These are phyloP conservation scores for Enteromius unitaeniatus DNA, from an alignment of 2,797 vertebrate genomes.

Conservation along the genomic window DNA sequence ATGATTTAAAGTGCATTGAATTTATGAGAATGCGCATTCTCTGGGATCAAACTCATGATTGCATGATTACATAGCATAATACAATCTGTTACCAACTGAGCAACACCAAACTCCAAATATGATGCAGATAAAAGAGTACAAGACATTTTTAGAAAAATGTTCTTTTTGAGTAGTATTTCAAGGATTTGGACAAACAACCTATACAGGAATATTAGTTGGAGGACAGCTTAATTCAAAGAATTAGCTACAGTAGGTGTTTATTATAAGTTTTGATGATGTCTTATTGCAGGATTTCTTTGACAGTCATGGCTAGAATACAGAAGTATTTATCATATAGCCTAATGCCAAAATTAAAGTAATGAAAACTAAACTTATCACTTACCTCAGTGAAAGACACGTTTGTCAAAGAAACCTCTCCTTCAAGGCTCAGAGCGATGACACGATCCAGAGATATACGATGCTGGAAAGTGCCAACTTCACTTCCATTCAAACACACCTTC, in stretches of 20 bases:
- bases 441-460: constrained; percentile 42
- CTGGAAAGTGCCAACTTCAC: not conserved
- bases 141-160: too few species aligned
- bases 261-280: not conserved
- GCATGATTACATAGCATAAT: too few species aligned
- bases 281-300: not conserved
- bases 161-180: too few species aligned
- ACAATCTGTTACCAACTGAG: too few species aligned
- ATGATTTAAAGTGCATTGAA: too few species aligned
- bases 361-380: not conserved
- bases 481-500: constrained; percentile 32
- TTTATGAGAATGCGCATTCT: too few species aligned
- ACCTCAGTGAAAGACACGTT: constrained; percentile 31
- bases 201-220: too few species aligned
- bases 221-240: not conserved
- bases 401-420: constrained; percentile 27
- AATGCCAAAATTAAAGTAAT: not conserved
- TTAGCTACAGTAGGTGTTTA: not conserved
- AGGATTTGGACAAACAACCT: too few species aligned
- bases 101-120: too few species aligned
- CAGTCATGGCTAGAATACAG: not conserved
- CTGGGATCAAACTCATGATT: too few species aligned
- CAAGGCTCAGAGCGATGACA: not conserved
- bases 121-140: too few species aligned
- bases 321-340: not conserved